Evolutionary conservation across 2,888 invertebrate genomes (phyloP).

Genomic region (Hirtodrosophila duncani): DNA sequence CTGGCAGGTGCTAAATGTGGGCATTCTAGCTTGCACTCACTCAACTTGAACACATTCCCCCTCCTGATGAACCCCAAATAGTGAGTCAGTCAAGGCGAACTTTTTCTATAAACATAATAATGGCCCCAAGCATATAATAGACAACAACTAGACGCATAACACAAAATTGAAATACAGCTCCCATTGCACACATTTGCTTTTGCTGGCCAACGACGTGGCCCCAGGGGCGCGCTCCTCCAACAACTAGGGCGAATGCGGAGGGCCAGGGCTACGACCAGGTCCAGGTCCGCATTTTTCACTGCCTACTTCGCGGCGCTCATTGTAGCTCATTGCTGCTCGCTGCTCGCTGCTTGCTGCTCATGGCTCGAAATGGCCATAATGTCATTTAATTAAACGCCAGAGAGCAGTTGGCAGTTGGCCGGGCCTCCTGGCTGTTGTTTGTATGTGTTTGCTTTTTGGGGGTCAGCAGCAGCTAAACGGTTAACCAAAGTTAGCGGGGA

Average conservation of each 20-base stretch:
- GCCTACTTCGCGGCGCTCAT: conserved; percentile 38
- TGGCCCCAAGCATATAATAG: conserved; percentile 27
- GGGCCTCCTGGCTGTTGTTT: conserved; percentile 27
- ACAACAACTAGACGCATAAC: conserved; percentile 36
- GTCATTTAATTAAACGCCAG: conserved; percentile 73
- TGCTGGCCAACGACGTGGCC: conserved; percentile 11
- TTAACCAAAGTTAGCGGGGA: conserved; percentile 56
- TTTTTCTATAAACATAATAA: conserved; percentile 31
- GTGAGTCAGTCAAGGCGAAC: conserved; percentile 3
- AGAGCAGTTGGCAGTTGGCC: conserved; percentile 59
- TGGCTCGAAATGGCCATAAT: conserved; percentile 61
- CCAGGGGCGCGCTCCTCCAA: too few species aligned
- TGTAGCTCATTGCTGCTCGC: conserved; percentile 8
- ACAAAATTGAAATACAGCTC: conserved; percentile 64
- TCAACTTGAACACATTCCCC: conserved; percentile 5
- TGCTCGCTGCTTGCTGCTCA: conserved; percentile 21
- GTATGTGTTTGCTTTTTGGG: conserved; percentile 27
- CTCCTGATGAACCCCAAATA: conserved; percentile 22
- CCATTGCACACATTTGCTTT: conserved; percentile 53
- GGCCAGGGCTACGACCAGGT: too few species aligned
- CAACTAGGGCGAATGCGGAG: too few species aligned
- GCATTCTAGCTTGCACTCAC: conserved; percentile 16
- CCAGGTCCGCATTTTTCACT: conserved; percentile 58
- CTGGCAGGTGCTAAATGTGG: too few species aligned
- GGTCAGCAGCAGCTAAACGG: conserved; percentile 64